Base-by-base conservation (phyloP, 2,797 vertebrate species). In the Kryptolebias ocellatus region DNA sequence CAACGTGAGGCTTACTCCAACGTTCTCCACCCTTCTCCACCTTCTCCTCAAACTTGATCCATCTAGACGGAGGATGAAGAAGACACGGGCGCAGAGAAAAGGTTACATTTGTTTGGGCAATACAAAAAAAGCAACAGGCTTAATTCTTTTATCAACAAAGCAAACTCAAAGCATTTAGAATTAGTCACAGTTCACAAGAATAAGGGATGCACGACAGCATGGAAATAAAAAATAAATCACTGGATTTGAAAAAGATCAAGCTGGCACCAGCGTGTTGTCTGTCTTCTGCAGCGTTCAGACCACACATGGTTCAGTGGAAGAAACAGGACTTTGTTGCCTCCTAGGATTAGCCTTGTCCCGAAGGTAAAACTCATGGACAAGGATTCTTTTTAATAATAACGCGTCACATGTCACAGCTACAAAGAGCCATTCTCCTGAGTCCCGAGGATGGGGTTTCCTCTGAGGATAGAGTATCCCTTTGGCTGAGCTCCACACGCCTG, bases 1-100 rank as follows among this genome's bases (percentile, higher is more conserved):
- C 94, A 70, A 99, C 97, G 0, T 99, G 98, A 2, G 98, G 97
- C 72, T 99, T 99, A 76, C 97, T 99, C 97, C 97, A 99, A 62
- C 98, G 93, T 77, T 99, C 97, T 1, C 97, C 98, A 0, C 98
- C 96, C 70, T 95, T 94, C 76, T 99, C 97, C 59, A 99, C 97
- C 88, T 97, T 99, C 92, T 99, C 97, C 91, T 99, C 98, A 80
- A 99, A 99, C 85, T 99, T 99, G 84, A 99, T 97, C 98, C 97
- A 99, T 80, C 98, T 99, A 56, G 10, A 53, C 2, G 24, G 15
- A 16, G 5, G 6, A 31, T 2, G 34, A 27, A 5, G 14, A 53
- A 62, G 71, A 52, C 4, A 50, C n/a, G 66, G 7, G 44, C 0
- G 34, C 1, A 39, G 15, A 0, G 44, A 0, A 15, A 18, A 53